Evolutionary conservation across 2,888 invertebrate species (phyloP), one percentile per base, ranked within the genome.

Genomic region (Spisula subtruncata): DNA sequence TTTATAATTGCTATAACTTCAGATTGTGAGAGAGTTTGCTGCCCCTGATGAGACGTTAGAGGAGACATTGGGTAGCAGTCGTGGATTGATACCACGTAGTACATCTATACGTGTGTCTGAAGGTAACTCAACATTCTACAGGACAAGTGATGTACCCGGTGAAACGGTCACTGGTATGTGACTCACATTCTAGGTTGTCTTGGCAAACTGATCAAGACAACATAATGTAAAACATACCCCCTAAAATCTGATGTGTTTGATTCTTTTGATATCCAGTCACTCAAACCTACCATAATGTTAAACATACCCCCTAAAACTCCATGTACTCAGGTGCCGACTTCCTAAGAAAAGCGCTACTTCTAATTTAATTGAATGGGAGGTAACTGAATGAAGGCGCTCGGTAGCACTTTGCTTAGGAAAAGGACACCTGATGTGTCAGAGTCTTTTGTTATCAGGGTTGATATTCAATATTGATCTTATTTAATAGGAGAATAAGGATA

Each of bases 11-110:
- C n/a, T n/a, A n/a, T n/a, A n/a, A n/a, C n/a, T n/a, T n/a, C 71
- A 92, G 92, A 66, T 94, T 85, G 93, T 96, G 41, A 94, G 97
- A 91, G 96, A 97, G 92, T 97, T 97, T 95, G 94, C 98, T 0
- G 98, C 98, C 89, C 98, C 98, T 0, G 97, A 98, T 88, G 97
- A 98, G 95, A 98, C 98, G 92, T 97, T 98, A 87, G 98, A 98
- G 94, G 98, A 98, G 96, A 98, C 98, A 0, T 97, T 98, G 87
- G 98, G 98, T 93, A 97, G 97, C 85, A 93, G 87, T 87, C 88
- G 93, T 60, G 94, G 92, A 25, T 86, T 91, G 87, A 86, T 90
- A 29, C 90, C 89, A 25, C 79, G 92, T 83, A 93, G 92, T 86
- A 88, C 89, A 35, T 92, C 92, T 41, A 89, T 93, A 18, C 86